Base-by-base conservation (phyloP, 2,888 invertebrate species). In the Leptinotarsa haldemani region DNA sequence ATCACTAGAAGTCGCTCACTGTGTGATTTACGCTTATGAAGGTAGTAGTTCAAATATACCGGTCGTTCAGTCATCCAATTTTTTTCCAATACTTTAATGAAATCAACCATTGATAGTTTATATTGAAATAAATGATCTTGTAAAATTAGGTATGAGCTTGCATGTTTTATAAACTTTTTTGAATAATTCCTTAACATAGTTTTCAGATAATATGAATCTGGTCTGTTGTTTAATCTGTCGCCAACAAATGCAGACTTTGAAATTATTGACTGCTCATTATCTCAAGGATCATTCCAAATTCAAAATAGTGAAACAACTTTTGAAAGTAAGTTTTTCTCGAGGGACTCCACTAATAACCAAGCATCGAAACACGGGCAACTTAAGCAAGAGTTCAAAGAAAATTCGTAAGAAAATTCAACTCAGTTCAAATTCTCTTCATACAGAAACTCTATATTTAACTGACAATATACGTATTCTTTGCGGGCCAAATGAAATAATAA, bases 381-480 rank as follows among this genome's bases (percentile, higher is more conserved):
- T 67, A 1, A 70, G 50, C 63, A 76, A 74, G 64, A 58, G 61
- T 40, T 22, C 30, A 25, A 74, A 69, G 61, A 73, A 75, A 65
- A 9, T 58, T 30, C 52, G 50, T 22, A 65, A 74, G 52, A 61
- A 22, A 50, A 25, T 52, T 30, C 53, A 67, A 69, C 40, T 66
- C 3, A 61, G 72, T 25, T 52, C 70, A 20, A 70, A 73, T 20
- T 50, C 48, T 12, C 13, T 69, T 20, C 75, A 75, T 58, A 76
- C 79, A 67, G 80, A 82, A 78, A 81, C 81, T 25, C 64, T 84
- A 18, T 80, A 80, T 74, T 68, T 82, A 18, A 79, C 80, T 52
- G 82, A 82, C 18, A 82, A 80, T 74, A 77, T 84, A 25, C 81
- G 80, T 64, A 81, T 83, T 25, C 72, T 81, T 12, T 84, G 80